phyloP scores from a whole-genome alignment of 2,797 vertebrate species.

The Rhynchotus rufescens region DNA sequence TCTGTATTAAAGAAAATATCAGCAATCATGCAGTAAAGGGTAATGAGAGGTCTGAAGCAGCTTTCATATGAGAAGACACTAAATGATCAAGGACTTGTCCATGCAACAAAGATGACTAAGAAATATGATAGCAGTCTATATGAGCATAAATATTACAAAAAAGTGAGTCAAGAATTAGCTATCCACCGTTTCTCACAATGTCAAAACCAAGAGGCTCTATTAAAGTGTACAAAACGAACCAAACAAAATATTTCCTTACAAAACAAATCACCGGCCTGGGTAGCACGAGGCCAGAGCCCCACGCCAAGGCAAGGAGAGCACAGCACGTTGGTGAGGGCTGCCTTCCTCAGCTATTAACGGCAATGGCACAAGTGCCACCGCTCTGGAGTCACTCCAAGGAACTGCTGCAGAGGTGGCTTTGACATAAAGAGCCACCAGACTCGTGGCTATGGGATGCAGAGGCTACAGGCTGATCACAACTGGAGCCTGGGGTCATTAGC shows the following conservation, averaged over 20 bases:
- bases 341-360: not conserved
- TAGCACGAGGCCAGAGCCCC: not conserved
- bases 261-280: not conserved
- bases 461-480: not conserved
- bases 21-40: not conserved
- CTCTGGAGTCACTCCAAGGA: not conserved
- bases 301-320: not conserved
- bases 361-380: not conserved
- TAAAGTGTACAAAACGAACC: not conserved
- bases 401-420: not conserved
- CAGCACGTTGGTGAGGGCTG: not conserved
- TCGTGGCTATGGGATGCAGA: not conserved
- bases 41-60: not conserved
- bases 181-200: not conserved
- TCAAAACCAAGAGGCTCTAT: not conserved
- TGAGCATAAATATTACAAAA: not conserved
- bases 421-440: not conserved
- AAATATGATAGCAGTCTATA: not conserved
- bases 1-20: not conserved
- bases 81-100: not conserved
- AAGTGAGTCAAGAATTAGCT: not conserved
- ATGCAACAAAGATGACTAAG: not conserved
- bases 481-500: not conserved
- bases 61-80: not conserved
- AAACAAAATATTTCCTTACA: not conserved